A percentile compares a stretch with the other conserved stretches of the same genome.
Conservation (phyloP, 2,888 invertebrate genomes). For the Drosophila anomelani region DNA sequence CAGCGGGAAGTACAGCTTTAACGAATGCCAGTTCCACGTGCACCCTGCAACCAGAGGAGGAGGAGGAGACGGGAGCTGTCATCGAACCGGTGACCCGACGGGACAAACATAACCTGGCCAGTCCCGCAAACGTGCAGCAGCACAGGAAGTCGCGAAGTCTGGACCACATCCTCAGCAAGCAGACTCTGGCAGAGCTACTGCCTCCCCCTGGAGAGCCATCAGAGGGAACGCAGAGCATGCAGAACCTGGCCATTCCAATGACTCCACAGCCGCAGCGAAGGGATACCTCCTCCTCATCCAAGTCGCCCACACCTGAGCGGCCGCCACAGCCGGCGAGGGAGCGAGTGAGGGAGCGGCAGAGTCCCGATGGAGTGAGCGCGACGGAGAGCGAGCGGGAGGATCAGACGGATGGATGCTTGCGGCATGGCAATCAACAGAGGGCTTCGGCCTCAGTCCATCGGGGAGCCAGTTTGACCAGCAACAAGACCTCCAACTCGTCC, state of each 20-base stretch:
- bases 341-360: slow-evolving; percentile 73
- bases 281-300: slow-evolving; percentile 72
- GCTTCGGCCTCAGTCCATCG: slow-evolving; percentile 81
- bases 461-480: slow-evolving; percentile 72
- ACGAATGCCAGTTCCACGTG: slow-evolving; percentile 81
- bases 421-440: slow-evolving; percentile 72
- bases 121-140: slow-evolving; percentile 75
- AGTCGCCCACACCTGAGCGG: slow-evolving; percentile 81
- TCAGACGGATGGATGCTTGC: slow-evolving; percentile 58
- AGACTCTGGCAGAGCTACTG: slow-evolving; percentile 81
- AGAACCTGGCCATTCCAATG: slow-evolving; percentile 81
- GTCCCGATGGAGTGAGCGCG: slow-evolving; percentile 84
- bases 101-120: slow-evolving; percentile 73
- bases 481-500: slow-evolving; percentile 73
- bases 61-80: slow-evolving; percentile 13
- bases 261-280: slow-evolving; percentile 71
- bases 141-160: slow-evolving; percentile 87
- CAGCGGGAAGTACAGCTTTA: slow-evolving; percentile 80
- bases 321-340: slow-evolving; percentile 35
- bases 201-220: slow-evolving; percentile 64
- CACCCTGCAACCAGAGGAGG: slow-evolving; percentile 76
- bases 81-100: slow-evolving; percentile 68
- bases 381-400: slow-evolving; percentile 84
- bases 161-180: slow-evolving; percentile 87
- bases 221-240: slow-evolving; percentile 84